phyloP scores from a whole-genome alignment of 2,888 invertebrate genomes.

The Silvanus unidentatus region DNA sequence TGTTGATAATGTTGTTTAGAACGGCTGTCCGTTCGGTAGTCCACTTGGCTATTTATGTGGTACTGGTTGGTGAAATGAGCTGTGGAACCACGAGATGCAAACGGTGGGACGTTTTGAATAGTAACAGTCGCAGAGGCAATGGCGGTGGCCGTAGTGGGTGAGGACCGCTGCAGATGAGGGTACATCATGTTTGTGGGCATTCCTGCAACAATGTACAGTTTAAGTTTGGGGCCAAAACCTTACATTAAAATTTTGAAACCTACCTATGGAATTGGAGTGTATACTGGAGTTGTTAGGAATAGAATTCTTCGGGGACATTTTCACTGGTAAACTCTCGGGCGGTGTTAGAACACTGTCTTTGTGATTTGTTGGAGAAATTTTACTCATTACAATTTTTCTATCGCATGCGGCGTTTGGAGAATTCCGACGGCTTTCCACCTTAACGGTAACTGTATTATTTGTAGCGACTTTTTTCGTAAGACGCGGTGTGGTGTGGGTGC shows the following conservation, averaged over 20 bases:
- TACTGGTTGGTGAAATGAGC: slow-evolving; percentile 43
- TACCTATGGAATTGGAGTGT: slow-evolving; percentile 57
- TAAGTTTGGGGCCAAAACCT: not conserved
- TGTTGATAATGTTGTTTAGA: slow-evolving; percentile 39
- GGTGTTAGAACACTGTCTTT: slow-evolving; percentile 49
- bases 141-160: slow-evolving; percentile 62
- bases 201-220: slow-evolving; percentile 18
- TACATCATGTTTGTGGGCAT: slow-evolving; percentile 47
- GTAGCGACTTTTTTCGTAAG: slow-evolving; percentile 50
- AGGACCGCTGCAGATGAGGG: slow-evolving; percentile 57
- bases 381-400: slow-evolving; percentile 51
- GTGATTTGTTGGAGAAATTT: slow-evolving; percentile 50
- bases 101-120: slow-evolving; percentile 55
- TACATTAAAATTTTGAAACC: not conserved
- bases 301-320: slow-evolving; percentile 59
- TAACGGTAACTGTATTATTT: slow-evolving; percentile 39
- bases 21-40: slow-evolving; percentile 36
- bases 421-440: slow-evolving; percentile 50
- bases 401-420: slow-evolving; percentile 51
- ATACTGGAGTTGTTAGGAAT: slow-evolving; percentile 49
- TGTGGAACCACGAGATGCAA: slow-evolving; percentile 51
- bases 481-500: slow-evolving; percentile 52
- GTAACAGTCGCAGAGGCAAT: slow-evolving; percentile 52
- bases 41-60: slow-evolving; percentile 38
- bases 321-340: slow-evolving; percentile 49